A percentile compares a stretch with the other conserved stretches of the same genome.
Evolutionary conservation across 1,140 invertebrate species (phyloP).

Genomic region (Sycobia sp.): DNA sequence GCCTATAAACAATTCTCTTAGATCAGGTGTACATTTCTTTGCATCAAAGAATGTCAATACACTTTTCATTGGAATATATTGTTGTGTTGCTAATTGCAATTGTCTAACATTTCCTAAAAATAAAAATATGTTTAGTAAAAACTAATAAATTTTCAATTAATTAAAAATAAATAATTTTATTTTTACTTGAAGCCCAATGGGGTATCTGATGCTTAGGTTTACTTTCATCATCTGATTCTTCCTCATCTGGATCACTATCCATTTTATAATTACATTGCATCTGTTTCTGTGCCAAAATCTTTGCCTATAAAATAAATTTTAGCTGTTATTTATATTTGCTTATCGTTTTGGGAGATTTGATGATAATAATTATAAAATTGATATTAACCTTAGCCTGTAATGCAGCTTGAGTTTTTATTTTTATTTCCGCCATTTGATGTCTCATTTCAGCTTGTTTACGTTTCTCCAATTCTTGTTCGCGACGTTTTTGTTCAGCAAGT

Average conservation of each 20-base stretch:
- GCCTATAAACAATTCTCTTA: slow-evolving; percentile 69
- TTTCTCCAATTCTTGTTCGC: slow-evolving; percentile 57
- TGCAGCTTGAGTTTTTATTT: slow-evolving; percentile 43
- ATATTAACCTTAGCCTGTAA: slow-evolving; percentile 44
- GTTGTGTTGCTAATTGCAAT: slow-evolving; percentile 48
- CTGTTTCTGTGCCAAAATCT: slow-evolving; percentile 32
- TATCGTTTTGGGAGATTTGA: not conserved
- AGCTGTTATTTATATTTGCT: not conserved
- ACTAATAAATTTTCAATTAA: no score
- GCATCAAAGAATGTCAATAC: slow-evolving; percentile 68
- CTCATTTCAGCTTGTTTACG: slow-evolving; percentile 49
- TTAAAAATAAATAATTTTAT: no score
- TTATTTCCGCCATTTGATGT: slow-evolving; percentile 52
- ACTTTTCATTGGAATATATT: slow-evolving; percentile 47
- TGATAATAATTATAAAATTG: slow-evolving; percentile 3
- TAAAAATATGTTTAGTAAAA: slow-evolving; percentile 33
- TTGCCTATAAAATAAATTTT: slow-evolving; percentile 11
- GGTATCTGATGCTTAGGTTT: slow-evolving; percentile 61
- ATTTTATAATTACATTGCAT: slow-evolving; percentile 45
- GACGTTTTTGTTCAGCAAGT: slow-evolving; percentile 62
- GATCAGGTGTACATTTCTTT: slow-evolving; percentile 68
- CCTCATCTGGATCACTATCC: slow-evolving; percentile 60
- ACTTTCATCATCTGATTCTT: slow-evolving; percentile 65
- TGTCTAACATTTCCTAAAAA: slow-evolving; percentile 49
- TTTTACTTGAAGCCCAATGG: slow-evolving; percentile 61